Base-by-base conservation (phyloP, 2,797 vertebrate species). In the Sebastes goodei region DNA sequence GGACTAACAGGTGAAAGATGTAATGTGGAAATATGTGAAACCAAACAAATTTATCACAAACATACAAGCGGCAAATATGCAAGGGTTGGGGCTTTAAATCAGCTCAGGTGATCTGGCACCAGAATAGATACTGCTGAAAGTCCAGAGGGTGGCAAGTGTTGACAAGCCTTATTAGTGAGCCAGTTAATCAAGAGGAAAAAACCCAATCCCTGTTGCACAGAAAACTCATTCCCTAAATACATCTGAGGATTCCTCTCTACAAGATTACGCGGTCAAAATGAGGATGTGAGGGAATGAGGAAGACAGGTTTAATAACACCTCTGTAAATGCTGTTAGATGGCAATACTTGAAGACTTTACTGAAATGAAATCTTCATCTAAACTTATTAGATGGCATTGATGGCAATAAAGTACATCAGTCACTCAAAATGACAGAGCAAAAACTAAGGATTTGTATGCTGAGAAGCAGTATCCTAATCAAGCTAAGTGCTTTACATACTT, bases 181-280 rank as follows among this genome's bases (percentile, higher is more conserved):
- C 55, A 76, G 82, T 86, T 91, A 80, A 93, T 88, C 73, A 88
- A 76, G 73, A 74, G 57, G 29, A 62, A 60, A 71, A 33, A 68
- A 83, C 55, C 12, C 4, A 76, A 66, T 74, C 70, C 57, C 23
- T 73, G 65, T 32, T 80, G 74, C 29, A 69, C 55, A 53, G 62
- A 86, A 83, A 86, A 79, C 49, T 76, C 42, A 74, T 78, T 76
- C 64, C 42, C 27, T 71, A 83, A 83, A 78, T 79, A 76, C 79
- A 81, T 53, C 63, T 15, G 75, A 84, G 75, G 49, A 67, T 81
- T 80, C 11, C 15, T 78, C 76, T 79, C 60, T 70, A 87, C 55
- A 65, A 80, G 78, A 84, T 55, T 70, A 83, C 2, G 10, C 74
- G 71, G 63, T 74, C 60, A 69, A 80, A 88, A 86, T 76, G 42